Percentiles rank a stretch among this genome's conserved stretches.
These are phyloP conservation scores for Ferrisia virgata DNA, from an alignment of 2,888 invertebrate genomes.

Conservation along the genomic window DNA sequence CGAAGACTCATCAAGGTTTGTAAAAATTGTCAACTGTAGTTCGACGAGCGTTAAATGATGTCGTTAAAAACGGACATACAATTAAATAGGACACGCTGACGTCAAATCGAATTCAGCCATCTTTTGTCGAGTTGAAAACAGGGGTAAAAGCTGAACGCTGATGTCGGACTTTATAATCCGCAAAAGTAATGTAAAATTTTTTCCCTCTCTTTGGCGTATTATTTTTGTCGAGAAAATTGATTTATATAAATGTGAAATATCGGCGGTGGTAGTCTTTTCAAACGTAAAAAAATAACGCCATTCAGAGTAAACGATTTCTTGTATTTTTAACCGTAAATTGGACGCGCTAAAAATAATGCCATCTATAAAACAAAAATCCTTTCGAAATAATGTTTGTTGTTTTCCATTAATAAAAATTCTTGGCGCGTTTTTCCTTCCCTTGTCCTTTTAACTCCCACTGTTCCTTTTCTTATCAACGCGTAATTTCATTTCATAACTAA, in stretches of 20 bases:
- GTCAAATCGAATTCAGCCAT: slow-evolving; percentile 27
- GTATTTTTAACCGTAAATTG: slow-evolving; percentile 18
- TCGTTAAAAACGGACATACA: slow-evolving; percentile 18
- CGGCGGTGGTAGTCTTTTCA: slow-evolving; percentile 1
- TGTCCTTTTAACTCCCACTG: neutral
- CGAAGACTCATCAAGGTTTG: neutral
- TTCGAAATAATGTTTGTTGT: slow-evolving; percentile 22
- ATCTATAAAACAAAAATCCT: slow-evolving; percentile 25
- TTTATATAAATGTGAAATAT: slow-evolving; percentile 19
- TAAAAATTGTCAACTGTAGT: neutral
- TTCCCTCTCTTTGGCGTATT: slow-evolving; percentile 14
- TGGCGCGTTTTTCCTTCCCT: neutral
- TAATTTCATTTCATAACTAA: slow-evolving; percentile 15
- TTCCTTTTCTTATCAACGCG: neutral
- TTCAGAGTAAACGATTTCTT: slow-evolving; percentile 12
- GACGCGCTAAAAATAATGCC: slow-evolving; percentile 25
- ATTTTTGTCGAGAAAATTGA: slow-evolving; percentile 15
- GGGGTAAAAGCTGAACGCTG: neutral
- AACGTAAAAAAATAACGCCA: slow-evolving; percentile 22
- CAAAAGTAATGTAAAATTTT: slow-evolving; percentile 11
- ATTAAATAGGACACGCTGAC: slow-evolving; percentile 29
- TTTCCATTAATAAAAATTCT: slow-evolving; percentile 25
- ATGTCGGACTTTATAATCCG: slow-evolving; percentile 3
- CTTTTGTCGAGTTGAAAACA: neutral
- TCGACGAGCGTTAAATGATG: slow-evolving; percentile 9